These are phyloP conservation scores for Acleris holmiana DNA, from an alignment of 2,888 invertebrate genomes.

Conservation along the genomic window DNA sequence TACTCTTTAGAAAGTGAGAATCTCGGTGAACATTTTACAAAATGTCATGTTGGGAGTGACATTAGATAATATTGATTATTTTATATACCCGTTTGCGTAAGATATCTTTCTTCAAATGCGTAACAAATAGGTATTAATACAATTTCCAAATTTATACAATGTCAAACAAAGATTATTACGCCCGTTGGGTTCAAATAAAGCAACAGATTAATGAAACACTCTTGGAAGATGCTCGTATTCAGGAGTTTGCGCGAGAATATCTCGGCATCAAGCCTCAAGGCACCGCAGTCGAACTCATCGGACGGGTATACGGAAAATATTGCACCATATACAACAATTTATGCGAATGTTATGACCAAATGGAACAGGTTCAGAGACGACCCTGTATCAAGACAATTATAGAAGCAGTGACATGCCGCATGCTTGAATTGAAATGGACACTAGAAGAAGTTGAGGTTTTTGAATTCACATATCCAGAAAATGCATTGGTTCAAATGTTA, in stretches of 20 bases:
- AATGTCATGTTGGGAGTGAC: no score
- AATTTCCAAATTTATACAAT: constrained; percentile 45
- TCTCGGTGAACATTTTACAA: no score
- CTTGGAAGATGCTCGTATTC: constrained; percentile 63
- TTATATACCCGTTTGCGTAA: constrained; percentile 9
- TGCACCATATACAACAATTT: constrained; percentile 82
- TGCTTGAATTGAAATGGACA: constrained; percentile 84
- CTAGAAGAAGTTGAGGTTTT: constrained; percentile 83
- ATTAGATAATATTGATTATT: not conserved
- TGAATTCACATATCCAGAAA: constrained; percentile 89
- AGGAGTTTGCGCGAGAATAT: constrained; percentile 57
- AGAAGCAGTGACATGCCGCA: constrained; percentile 83
- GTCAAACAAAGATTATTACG: constrained; percentile 69
- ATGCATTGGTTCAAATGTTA: constrained; percentile 87
- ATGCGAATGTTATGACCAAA: constrained; percentile 85
- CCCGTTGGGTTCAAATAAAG: constrained; percentile 69
- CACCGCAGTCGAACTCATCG: constrained; percentile 76
- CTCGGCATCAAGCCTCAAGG: constrained; percentile 75
- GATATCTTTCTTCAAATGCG: not conserved
- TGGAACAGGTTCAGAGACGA: constrained; percentile 85
- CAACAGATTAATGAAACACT: constrained; percentile 54
- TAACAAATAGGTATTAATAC: not conserved
- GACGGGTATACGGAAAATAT: constrained; percentile 80
- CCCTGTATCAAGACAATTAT: constrained; percentile 82
- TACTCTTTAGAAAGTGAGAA: no score